Evolutionary conservation across 2,888 invertebrate species (phyloP).

Genomic region (Cataglyphis rosenhaueri): DNA sequence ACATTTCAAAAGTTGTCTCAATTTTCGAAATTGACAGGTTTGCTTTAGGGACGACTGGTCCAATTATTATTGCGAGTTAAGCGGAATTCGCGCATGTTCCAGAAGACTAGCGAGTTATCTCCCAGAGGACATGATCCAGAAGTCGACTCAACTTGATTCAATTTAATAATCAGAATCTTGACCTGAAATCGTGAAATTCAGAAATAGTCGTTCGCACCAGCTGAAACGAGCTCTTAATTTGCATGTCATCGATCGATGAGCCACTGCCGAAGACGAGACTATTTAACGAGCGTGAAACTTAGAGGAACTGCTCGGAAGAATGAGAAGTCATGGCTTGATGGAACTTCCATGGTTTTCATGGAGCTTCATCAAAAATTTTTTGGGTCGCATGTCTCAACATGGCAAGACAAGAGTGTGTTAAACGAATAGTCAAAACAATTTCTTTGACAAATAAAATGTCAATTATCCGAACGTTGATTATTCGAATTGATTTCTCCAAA

Average conservation of each 20-base stretch:
- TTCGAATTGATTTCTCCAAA: background rate
- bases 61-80: slow-evolving; percentile 1
- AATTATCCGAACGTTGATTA: background rate
- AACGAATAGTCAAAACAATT: background rate
- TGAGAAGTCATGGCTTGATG: slow-evolving; percentile 32
- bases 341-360: background rate
- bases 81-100: slow-evolving; percentile 23
- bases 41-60: background rate
- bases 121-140: slow-evolving; percentile 3
- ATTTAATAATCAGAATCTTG: slow-evolving; percentile 53
- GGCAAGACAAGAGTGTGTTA: background rate
- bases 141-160: slow-evolving; percentile 35
- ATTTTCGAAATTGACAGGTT: background rate
- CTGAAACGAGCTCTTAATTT: slow-evolving; percentile 48
- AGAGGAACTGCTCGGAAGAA: slow-evolving; percentile 20
- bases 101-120: background rate
- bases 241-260: slow-evolving; percentile 51
- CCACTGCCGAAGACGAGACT: slow-evolving; percentile 15
- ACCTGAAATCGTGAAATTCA: slow-evolving; percentile 55
- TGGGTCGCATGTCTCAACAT: background rate
- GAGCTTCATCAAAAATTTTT: slow-evolving; percentile 14
- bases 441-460: background rate
- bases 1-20: background rate
- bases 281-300: slow-evolving; percentile 44
- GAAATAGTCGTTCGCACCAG: slow-evolving; percentile 26